These are phyloP conservation scores for Onychostoma macrolepis DNA, from an alignment of 2,113 vertebrate species.

Conservation along the genomic window DNA sequence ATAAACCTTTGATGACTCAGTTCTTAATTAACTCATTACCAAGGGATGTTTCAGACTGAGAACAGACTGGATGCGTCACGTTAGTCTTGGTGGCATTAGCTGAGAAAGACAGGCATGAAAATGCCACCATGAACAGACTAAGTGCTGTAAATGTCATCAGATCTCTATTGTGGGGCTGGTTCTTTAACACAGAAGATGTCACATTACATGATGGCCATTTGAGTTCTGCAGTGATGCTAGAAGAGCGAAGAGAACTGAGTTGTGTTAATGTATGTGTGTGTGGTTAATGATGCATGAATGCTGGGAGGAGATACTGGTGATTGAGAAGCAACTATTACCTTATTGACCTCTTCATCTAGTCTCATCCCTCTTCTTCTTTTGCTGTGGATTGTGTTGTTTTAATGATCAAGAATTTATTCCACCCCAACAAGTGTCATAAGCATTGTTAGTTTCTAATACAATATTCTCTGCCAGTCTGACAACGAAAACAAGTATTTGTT, in stretches of 20 bases:
- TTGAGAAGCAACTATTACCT: not conserved
- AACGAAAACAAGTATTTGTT: not conserved
- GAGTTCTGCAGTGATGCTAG: not conserved
- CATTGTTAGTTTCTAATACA: not conserved
- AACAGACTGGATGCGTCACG: conserved; percentile 2
- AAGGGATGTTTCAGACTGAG: conserved; percentile 8
- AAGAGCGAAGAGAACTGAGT: not conserved
- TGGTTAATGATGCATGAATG: conserved; percentile 5
- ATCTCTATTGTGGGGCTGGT: not conserved
- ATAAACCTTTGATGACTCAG: not conserved
- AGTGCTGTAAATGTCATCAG: conserved; percentile 21
- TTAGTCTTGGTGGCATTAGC: conserved; percentile 25
- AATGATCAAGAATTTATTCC: not conserved
- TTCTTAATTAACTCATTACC: conserved; percentile 11
- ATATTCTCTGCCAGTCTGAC: not conserved
- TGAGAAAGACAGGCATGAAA: conserved; percentile 4
- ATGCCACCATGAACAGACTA: conserved; percentile 24
- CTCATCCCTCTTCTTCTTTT: not conserved
- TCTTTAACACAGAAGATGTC: conserved; percentile 5
- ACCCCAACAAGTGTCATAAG: not conserved
- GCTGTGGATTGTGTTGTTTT: not conserved
- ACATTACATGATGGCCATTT: not conserved
- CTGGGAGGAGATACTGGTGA: not conserved
- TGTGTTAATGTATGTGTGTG: not conserved
- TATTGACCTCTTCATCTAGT: not conserved